Percentiles rank a stretch among this genome's conserved stretches.
phyloP scores from a whole-genome alignment of 1,140 invertebrate species.

The Ceratosolen fusciceps region DNA sequence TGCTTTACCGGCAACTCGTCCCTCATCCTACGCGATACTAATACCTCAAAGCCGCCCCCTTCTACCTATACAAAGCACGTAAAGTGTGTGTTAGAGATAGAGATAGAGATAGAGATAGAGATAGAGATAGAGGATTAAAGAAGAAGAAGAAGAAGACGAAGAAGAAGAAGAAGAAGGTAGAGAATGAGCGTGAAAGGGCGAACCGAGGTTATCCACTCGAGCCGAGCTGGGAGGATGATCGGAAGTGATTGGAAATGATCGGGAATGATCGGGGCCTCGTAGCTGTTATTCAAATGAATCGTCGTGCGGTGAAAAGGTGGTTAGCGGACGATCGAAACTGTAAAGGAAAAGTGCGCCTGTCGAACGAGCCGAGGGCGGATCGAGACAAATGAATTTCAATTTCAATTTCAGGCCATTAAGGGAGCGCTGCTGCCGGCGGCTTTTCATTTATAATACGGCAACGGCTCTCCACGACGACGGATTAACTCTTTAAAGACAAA shows the following conservation, averaged over 20 bases:
- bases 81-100: too few species aligned
- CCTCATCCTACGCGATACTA: too few species aligned
- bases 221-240: background rate
- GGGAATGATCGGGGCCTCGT: conserved; percentile 2
- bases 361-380: background rate
- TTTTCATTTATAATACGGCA: conserved; percentile 15
- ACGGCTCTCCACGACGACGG: background rate
- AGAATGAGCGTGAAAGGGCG: background rate
- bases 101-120: too few species aligned
- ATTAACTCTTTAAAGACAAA: conserved; percentile 16
- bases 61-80: too few species aligned
- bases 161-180: too few species aligned
- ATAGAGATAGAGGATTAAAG: too few species aligned
- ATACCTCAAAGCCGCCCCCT: too few species aligned
- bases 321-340: conserved; percentile 1
- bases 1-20: too few species aligned
- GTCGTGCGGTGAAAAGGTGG: too few species aligned
- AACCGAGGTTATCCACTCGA: conserved; percentile 4
- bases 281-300: conserved; percentile 12
- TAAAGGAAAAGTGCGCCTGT: background rate
- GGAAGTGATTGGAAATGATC: too few species aligned
- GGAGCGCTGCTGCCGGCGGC: background rate
- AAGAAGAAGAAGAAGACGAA: too few species aligned
- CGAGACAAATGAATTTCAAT: conserved; percentile 14
- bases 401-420: conserved; percentile 16